Evolutionary conservation across 2,888 invertebrate species (phyloP).

Genomic region (Sylvicola cinctus): DNA sequence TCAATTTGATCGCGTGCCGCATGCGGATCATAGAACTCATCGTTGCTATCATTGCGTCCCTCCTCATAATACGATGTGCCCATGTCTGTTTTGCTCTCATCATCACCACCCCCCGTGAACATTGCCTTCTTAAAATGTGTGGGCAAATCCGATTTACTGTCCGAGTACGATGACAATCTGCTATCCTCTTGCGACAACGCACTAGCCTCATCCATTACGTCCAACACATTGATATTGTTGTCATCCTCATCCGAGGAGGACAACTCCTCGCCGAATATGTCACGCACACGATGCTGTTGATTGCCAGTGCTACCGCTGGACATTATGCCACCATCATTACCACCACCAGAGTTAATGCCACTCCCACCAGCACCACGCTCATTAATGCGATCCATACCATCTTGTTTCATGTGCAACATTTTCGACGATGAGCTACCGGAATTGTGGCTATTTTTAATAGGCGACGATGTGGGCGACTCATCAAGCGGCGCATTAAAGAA

Average conservation of each 20-base stretch:
- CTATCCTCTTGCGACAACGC: conserved; percentile 53
- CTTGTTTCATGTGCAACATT: conserved; percentile 9
- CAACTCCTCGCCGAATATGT: conserved; percentile 82
- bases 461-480: not conserved
- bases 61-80: too few species aligned
- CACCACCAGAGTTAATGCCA: not conserved
- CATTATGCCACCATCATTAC: not conserved
- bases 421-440: not conserved
- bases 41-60: not conserved
- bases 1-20: conserved; percentile 31
- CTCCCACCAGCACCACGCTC: not conserved
- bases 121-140: conserved; percentile 22
- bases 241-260: conserved; percentile 74
- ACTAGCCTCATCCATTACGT: conserved; percentile 64
- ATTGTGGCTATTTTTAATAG: conserved; percentile 1
- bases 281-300: conserved; percentile 25
- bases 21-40: not conserved
- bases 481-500: not conserved
- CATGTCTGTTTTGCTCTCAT: not conserved
- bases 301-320: conserved; percentile 9
- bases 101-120: conserved; percentile 12
- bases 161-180: conserved; percentile 44
- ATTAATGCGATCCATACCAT: conserved; percentile 14
- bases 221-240: conserved; percentile 40
- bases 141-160: conserved; percentile 11